These are phyloP conservation scores for Micrasema longulum DNA, from an alignment of 1,140 invertebrate genomes.

Conservation along the genomic window DNA sequence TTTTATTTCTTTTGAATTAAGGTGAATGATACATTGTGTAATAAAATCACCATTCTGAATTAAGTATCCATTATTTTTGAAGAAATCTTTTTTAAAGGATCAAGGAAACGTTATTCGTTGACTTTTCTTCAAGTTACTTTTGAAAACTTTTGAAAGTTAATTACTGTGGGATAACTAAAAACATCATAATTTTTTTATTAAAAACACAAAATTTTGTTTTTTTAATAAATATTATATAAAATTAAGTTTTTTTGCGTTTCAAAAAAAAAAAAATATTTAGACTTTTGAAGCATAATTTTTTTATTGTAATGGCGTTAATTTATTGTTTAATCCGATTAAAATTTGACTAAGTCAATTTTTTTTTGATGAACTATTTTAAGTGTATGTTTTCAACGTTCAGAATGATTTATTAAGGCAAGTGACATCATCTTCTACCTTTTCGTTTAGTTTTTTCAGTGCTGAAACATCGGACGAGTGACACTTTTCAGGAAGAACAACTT, in stretches of 20 bases:
- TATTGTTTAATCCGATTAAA: neutral
- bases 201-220: neutral
- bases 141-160: too few relatives aligned
- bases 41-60: too few relatives aligned
- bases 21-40: too few relatives aligned
- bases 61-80: too few relatives aligned
- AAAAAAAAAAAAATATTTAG: neutral
- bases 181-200: too few relatives aligned
- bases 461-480: conserved; percentile 44
- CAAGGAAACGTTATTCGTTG: too few relatives aligned
- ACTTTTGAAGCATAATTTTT: neutral
- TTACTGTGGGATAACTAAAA: too few relatives aligned
- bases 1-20: too few relatives aligned
- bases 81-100: too few relatives aligned
- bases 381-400: neutral
- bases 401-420: conserved; percentile 4
- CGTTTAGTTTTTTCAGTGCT: neutral
- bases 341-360: neutral
- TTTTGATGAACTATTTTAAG: neutral
- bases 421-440: conserved; percentile 12
- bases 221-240: neutral
- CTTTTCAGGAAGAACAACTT: conserved; percentile 32
- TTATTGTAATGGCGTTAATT: too few relatives aligned
- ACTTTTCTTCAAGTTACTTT: too few relatives aligned
- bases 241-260: neutral